Evolutionary conservation across 2,113 vertebrate genomes (phyloP).

Genomic region (Phylloscopus trochiloides): DNA sequence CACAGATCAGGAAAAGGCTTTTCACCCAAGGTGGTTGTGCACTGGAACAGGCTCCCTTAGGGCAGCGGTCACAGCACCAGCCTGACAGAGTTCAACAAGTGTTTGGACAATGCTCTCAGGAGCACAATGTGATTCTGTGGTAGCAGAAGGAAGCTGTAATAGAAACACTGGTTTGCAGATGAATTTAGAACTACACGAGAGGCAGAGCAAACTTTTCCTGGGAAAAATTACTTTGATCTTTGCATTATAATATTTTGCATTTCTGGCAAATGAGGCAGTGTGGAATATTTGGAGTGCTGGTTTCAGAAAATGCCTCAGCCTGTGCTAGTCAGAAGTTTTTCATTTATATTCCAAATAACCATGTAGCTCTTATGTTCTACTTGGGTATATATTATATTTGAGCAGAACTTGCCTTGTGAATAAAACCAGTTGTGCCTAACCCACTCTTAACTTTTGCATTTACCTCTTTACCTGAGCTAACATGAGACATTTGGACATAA

Average conservation of each 20-base stretch:
- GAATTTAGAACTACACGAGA: neutral
- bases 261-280: neutral
- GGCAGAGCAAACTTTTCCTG: neutral
- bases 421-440: neutral
- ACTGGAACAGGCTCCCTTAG: neutral
- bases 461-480: neutral
- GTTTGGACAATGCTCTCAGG: neutral
- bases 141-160: neutral
- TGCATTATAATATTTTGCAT: neutral
- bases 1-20: neutral
- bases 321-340: neutral
- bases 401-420: neutral
- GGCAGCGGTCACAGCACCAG: neutral
- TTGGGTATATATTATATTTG: neutral
- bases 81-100: neutral
- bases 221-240: neutral
- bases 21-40: neutral
- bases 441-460: neutral
- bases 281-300: neutral
- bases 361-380: neutral
- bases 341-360: neutral
- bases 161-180: neutral
- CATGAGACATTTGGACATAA: neutral
- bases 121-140: rapidly evolving
- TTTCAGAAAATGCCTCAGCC: neutral